These are phyloP conservation scores for Oryzias melastigma DNA, from an alignment of 2,113 vertebrate species.

Conservation along the genomic window DNA sequence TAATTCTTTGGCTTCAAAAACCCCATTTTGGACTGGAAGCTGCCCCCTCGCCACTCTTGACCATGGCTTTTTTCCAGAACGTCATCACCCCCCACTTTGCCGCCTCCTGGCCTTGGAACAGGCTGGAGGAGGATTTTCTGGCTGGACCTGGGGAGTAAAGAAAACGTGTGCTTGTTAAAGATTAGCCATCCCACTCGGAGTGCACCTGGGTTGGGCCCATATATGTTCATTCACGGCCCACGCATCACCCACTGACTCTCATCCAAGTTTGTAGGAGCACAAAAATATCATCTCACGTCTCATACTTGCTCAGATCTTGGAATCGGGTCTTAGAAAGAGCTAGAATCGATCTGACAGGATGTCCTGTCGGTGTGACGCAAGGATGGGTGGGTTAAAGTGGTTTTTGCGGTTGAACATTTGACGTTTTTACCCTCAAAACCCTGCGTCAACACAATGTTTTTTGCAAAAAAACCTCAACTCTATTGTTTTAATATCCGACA, in stretches of 20 bases:
- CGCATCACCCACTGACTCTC: constrained; percentile 35
- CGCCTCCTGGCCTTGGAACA: constrained; percentile 67
- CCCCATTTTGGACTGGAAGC: constrained; percentile 66
- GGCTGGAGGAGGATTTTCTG: constrained; percentile 45
- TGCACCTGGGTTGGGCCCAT: constrained; percentile 56
- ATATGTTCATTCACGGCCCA: constrained; percentile 27
- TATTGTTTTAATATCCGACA: neutral
- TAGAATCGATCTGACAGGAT: constrained; percentile 70
- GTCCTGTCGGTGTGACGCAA: constrained; percentile 64
- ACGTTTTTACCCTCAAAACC: constrained; percentile 31
- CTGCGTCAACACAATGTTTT: constrained; percentile 10
- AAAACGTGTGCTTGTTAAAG: constrained; percentile 44
- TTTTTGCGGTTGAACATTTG: constrained; percentile 63
- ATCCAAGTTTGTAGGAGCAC: constrained; percentile 5
- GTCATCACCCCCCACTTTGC: constrained; percentile 61
- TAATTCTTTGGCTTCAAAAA: constrained; percentile 66
- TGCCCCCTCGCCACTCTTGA: constrained; percentile 55
- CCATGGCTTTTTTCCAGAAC: constrained; percentile 65
- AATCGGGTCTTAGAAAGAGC: constrained; percentile 45
- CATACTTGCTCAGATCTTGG: constrained; percentile 40
- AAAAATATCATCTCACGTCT: constrained; percentile 19
- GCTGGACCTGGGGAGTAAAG: constrained; percentile 23
- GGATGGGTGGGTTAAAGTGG: constrained; percentile 49
- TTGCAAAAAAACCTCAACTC: neutral
- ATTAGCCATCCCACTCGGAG: constrained; percentile 63